A percentile compares a stretch with the other conserved stretches of the same genome.
phyloP scores from a whole-genome alignment of 1,140 invertebrate species.

The Paraescarpia echinospica region DNA sequence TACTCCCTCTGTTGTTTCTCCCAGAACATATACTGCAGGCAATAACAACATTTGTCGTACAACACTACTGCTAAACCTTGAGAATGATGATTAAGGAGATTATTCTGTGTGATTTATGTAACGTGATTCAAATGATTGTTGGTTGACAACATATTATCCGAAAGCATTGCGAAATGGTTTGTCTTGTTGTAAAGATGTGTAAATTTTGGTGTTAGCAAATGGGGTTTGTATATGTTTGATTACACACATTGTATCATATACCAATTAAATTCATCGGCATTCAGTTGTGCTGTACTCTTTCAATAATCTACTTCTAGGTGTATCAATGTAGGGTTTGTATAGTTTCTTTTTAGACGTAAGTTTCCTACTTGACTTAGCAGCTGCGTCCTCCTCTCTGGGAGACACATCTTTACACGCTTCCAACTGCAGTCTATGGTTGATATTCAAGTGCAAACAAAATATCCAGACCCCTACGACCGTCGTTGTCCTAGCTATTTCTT shows the following conservation, averaged over 20 bases:
- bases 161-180: background rate
- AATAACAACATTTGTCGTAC: background rate
- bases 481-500: background rate
- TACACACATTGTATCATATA: background rate
- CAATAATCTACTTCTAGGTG: background rate
- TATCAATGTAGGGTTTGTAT: background rate
- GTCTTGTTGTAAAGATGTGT: background rate
- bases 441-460: background rate
- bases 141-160: background rate
- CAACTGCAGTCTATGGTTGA: background rate
- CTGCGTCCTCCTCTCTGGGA: background rate
- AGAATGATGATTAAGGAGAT: background rate
- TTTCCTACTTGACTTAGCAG: too few relatives aligned
- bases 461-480: background rate
- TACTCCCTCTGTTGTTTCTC: background rate
- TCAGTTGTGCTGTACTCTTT: background rate
- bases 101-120: background rate
- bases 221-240: background rate
- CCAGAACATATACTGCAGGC: background rate
- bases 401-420: background rate
- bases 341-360: background rate
- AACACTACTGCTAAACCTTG: background rate
- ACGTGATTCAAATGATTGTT: background rate
- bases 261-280: background rate
- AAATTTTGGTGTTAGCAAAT: background rate